Base-by-base conservation (phyloP, 2,888 invertebrate genomes). In the Chloromyia formosa region DNA sequence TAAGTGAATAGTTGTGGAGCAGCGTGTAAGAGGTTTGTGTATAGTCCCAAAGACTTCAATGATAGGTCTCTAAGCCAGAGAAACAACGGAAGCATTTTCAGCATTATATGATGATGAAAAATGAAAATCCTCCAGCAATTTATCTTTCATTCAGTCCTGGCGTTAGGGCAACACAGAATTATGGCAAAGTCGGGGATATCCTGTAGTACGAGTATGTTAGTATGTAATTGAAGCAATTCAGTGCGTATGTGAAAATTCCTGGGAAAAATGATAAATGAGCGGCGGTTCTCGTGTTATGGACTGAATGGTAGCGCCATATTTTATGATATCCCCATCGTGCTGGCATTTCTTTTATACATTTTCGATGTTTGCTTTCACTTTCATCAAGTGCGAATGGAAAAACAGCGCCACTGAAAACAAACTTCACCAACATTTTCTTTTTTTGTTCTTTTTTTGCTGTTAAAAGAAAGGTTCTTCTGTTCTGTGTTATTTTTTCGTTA, bases 51-150 rank as follows among this genome's bases (percentile, higher is more conserved):
- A 35, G 27, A 35, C 27, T 35, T 35, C 7, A 35, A 35, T 35
- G 27, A 35, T 35, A 35, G 66, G 66, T 35, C 66, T 35, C 27
- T 1, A 22, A 35, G 18, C n/a, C 66, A 66, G n/a, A 20, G 49
- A 20, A 16, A 66, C 49, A 49, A 35, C 49, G 3, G 10, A 23
- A 49, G 49, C 49, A 35, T 49, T 66, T 49, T 49, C 66, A 23
- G 49, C 49, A 66, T 49, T 66, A 66, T 35, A 35, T 66, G 66
- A 66, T 66, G 66, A 66, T 66, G 66, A 66, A 66, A 66, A 66
- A 66, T 66, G 66, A 49, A 66, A 66, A 66, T 66, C 66, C 49
- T 66, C 18, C 14, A 66, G 66, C 66, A 66, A 66, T 66, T 66
- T 66, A 66, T 66, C 66, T 66, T 66, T 66, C 66, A 22, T 12